These are phyloP conservation scores for Polia nebulosa DNA, from an alignment of 2,888 invertebrate genomes.

Conservation along the genomic window DNA sequence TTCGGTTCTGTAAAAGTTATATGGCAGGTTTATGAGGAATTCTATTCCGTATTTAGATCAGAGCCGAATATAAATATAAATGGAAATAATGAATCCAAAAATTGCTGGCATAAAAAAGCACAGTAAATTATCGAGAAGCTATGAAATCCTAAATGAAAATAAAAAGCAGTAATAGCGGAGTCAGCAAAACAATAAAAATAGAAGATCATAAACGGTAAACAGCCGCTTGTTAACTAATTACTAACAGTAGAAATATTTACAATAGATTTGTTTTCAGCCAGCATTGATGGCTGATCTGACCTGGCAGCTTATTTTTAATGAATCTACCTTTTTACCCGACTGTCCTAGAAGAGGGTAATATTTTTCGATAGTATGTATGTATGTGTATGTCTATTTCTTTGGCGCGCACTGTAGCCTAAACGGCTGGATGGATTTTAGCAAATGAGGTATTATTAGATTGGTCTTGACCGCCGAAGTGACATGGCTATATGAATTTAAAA, in stretches of 20 bases:
- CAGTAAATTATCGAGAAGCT: slow-evolving; percentile 29
- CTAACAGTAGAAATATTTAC: slow-evolving; percentile 72
- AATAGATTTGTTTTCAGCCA: slow-evolving; percentile 65
- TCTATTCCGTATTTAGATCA: too few species aligned
- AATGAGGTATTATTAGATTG: too few species aligned
- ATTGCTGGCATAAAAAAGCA: slow-evolving; percentile 9
- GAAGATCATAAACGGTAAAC: slow-evolving; percentile 63
- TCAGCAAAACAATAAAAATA: slow-evolving; percentile 56
- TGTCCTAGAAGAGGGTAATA: too few species aligned
- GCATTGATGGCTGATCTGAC: slow-evolving; percentile 59
- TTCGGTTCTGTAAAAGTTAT: too few species aligned
- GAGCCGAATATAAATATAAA: too few species aligned
- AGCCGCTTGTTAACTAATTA: slow-evolving; percentile 72
- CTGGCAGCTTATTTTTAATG: slow-evolving; percentile 39
- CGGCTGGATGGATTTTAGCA: too few species aligned
- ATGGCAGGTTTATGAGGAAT: too few species aligned
- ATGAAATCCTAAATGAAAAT: slow-evolving; percentile 44
- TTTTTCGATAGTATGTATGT: too few species aligned
- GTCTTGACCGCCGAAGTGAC: too few species aligned
- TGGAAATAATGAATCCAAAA: slow-evolving; percentile 20
- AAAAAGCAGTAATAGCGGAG: slow-evolving; percentile 40
- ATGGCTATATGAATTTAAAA: too few species aligned
- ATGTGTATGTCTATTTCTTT: too few species aligned
- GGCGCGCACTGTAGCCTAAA: too few species aligned
- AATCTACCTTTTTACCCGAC: slow-evolving; percentile 21